Evolutionary conservation across 2,888 invertebrate genomes (phyloP).

Genomic region (Melieria crassipennis): DNA sequence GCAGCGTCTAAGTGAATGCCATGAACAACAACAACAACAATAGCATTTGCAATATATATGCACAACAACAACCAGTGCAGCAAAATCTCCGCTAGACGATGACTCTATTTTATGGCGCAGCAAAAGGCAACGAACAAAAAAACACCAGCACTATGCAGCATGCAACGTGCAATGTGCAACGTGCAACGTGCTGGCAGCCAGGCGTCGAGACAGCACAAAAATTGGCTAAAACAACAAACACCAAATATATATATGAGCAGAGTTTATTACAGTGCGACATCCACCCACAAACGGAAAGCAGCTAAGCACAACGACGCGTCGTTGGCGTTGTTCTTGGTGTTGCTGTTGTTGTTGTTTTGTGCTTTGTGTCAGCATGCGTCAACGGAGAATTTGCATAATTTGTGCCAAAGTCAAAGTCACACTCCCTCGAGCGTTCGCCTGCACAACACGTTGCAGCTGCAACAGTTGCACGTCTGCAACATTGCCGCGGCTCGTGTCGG

Average conservation of each 20-base stretch:
- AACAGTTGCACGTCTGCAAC: not conserved
- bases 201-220: slow-evolving; percentile 31
- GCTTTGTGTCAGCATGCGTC: slow-evolving; percentile 37
- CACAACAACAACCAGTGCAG: not conserved
- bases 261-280: no score
- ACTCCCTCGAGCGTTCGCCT: slow-evolving; percentile 23
- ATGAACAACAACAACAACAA: slow-evolving; percentile 20
- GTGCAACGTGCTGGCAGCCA: slow-evolving; percentile 14
- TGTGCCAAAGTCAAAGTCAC: slow-evolving; percentile 49
- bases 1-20: not conserved
- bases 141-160: not conserved
- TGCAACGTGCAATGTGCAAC: slow-evolving; percentile 18
- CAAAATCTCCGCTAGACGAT: slow-evolving; percentile 42
- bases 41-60: not conserved
- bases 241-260: no score
- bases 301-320: not conserved
- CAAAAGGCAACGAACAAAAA: not conserved
- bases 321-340: slow-evolving; percentile 18
- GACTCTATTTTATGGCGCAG: slow-evolving; percentile 43
- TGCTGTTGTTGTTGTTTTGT: slow-evolving; percentile 32
- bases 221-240: no score
- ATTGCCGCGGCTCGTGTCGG: slow-evolving; percentile 10
- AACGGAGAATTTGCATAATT: slow-evolving; percentile 48
- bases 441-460: not conserved
- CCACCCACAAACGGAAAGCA: not conserved